Evolutionary conservation across 2,888 invertebrate species (phyloP).

Genomic region (Dynastes tityus): DNA sequence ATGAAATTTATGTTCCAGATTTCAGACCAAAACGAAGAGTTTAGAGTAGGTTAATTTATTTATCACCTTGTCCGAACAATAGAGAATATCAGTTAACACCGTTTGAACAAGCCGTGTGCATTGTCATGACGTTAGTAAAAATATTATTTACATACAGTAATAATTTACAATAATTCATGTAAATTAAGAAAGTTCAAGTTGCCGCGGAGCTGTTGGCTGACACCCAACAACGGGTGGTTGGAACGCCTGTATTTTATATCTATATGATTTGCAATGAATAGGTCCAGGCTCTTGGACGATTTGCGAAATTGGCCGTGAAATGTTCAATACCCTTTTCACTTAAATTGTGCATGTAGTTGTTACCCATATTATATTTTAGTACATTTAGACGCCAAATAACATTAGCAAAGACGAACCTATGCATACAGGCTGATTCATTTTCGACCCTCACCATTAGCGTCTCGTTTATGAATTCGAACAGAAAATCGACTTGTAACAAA

Average conservation of each 20-base stretch:
- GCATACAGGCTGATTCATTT: too few species aligned
- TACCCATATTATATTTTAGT: too few species aligned
- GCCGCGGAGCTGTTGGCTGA: constrained; percentile 4
- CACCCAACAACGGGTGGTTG: constrained; percentile 12
- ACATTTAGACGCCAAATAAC: too few species aligned
- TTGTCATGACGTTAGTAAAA: constrained; percentile 54
- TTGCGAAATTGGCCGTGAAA: background rate
- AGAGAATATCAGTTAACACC: constrained; percentile 68
- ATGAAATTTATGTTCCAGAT: constrained; percentile 69
- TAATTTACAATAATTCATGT: constrained; percentile 56
- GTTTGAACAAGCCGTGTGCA: constrained; percentile 59
- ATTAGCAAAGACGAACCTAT: too few species aligned
- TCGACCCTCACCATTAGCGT: too few species aligned
- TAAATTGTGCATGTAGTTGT: too few species aligned
- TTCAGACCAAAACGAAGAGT: constrained; percentile 65
- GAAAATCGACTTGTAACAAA: too few species aligned
- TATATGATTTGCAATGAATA: constrained; percentile 30
- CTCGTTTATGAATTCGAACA: too few species aligned
- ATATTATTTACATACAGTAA: constrained; percentile 57
- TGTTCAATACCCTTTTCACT: too few species aligned
- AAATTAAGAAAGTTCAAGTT: constrained; percentile 53
- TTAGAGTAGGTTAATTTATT: constrained; percentile 68
- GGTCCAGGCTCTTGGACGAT: background rate
- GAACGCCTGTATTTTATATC: background rate
- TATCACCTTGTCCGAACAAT: constrained; percentile 68